phyloP scores from a whole-genome alignment of 2,113 vertebrate genomes.

The Fregata magnificens region DNA sequence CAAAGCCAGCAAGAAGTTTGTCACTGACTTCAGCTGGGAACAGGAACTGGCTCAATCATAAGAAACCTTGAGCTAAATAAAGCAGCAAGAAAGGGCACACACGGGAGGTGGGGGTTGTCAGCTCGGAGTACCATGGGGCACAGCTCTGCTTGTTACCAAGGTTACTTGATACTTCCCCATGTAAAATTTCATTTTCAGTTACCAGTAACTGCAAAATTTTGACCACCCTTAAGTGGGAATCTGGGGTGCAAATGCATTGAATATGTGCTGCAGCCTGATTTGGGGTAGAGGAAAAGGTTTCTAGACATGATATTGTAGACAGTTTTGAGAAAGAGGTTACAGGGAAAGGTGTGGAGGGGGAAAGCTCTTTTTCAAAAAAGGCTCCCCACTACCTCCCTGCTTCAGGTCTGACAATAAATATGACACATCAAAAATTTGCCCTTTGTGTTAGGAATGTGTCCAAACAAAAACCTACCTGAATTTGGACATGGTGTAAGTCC shows the following conservation, averaged over 20 bases:
- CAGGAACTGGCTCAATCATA: background rate
- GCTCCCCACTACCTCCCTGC: background rate
- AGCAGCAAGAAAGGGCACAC: constrained; percentile 12
- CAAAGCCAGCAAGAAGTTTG: constrained; percentile 35
- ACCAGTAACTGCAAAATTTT: background rate
- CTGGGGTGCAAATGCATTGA: background rate
- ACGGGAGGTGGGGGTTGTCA: background rate
- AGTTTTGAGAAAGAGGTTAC: background rate
- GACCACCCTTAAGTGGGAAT: background rate
- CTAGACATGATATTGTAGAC: background rate
- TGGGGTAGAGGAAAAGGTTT: background rate
- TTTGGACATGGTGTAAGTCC: background rate
- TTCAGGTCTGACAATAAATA: background rate
- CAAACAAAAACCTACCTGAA: background rate
- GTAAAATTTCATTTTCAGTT: background rate
- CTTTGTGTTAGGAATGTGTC: background rate
- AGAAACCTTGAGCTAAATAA: constrained; percentile 45
- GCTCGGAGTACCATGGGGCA: background rate
- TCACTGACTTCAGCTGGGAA: constrained; percentile 22
- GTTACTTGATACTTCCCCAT: background rate
- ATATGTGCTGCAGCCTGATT: background rate
- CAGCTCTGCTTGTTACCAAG: background rate
- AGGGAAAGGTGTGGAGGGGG: background rate
- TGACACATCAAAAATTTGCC: background rate
- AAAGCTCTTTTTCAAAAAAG: background rate